Evolutionary conservation across 1,140 invertebrate species (phyloP).

Genomic region (Drosophila fuyamai): DNA sequence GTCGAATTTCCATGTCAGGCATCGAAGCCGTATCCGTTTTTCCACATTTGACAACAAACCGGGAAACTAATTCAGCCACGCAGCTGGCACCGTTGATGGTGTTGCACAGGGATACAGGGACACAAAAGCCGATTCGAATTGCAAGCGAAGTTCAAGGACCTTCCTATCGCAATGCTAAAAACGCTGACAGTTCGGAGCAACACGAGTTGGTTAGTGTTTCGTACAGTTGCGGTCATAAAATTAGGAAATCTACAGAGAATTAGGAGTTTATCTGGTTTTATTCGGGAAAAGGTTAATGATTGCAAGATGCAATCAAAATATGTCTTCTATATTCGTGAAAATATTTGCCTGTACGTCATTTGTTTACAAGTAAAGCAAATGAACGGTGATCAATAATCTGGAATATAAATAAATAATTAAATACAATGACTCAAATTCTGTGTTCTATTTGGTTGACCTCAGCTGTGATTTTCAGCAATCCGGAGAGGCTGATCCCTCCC

Average conservation of each 20-base stretch:
- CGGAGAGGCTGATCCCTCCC: slow-evolving; percentile 10
- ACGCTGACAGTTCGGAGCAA: slow-evolving; percentile 40
- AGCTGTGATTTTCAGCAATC: slow-evolving; percentile 12
- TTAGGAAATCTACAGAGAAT: neutral
- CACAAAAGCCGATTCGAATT: slow-evolving; percentile 29
- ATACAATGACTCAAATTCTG: neutral
- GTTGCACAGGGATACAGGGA: slow-evolving; percentile 11
- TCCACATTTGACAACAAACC: slow-evolving; percentile 10
- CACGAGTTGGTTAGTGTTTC: slow-evolving; percentile 19
- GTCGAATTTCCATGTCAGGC: slow-evolving; percentile 32
- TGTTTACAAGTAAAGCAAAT: too few species aligned
- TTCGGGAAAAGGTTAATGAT: too few species aligned
- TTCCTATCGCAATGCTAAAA: slow-evolving; percentile 26
- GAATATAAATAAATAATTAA: too few species aligned
- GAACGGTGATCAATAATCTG: too few species aligned
- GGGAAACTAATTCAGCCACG: slow-evolving; percentile 21
- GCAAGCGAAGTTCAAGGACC: slow-evolving; percentile 51
- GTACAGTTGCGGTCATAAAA: slow-evolving; percentile 3
- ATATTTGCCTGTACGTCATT: too few species aligned
- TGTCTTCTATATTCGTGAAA: too few species aligned
- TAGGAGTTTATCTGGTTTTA: neutral
- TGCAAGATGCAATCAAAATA: too few species aligned
- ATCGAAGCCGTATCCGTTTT: slow-evolving; percentile 18
- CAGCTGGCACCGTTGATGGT: slow-evolving; percentile 21
- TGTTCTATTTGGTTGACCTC: slow-evolving; percentile 8